Percentiles rank a stretch among this genome's conserved stretches.
These are phyloP conservation scores for Fulmarus glacialis DNA, from an alignment of 2,113 vertebrate genomes.

Conservation along the genomic window DNA sequence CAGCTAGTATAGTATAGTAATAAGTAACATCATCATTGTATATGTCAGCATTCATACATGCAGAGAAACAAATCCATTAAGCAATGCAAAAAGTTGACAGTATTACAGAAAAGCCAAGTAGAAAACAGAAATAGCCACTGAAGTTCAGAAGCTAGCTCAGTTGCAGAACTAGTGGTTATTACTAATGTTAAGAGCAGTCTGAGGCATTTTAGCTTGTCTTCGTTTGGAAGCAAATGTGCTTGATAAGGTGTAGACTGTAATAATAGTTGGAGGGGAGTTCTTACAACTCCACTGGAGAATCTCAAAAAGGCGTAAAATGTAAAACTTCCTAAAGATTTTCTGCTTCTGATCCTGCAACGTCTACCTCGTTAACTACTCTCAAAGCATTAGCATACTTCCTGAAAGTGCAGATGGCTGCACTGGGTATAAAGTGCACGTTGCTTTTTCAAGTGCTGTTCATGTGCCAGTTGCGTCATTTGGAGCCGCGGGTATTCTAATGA, in stretches of 20 bases:
- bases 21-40: not conserved
- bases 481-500: not conserved
- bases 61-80: not conserved
- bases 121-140: not conserved
- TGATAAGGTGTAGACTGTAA: not conserved
- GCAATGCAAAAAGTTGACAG: not conserved
- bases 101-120: not conserved
- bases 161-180: not conserved
- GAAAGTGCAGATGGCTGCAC: not conserved
- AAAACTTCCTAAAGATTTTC: not conserved
- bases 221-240: not conserved
- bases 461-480: not conserved
- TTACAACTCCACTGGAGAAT: not conserved
- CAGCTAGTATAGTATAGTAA: not conserved
- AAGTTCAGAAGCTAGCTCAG: not conserved
- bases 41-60: fast-evolving
- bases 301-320: not conserved
- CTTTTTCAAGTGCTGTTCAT: not conserved
- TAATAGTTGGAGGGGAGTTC: not conserved
- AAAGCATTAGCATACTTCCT: not conserved
- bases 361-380: not conserved
- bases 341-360: not conserved
- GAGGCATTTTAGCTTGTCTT: not conserved
- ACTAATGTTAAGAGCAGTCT: not conserved
- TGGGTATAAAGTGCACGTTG: not conserved